phyloP scores from a whole-genome alignment of 2,888 invertebrate genomes.

The Amblyjoppa fuscipennis region DNA sequence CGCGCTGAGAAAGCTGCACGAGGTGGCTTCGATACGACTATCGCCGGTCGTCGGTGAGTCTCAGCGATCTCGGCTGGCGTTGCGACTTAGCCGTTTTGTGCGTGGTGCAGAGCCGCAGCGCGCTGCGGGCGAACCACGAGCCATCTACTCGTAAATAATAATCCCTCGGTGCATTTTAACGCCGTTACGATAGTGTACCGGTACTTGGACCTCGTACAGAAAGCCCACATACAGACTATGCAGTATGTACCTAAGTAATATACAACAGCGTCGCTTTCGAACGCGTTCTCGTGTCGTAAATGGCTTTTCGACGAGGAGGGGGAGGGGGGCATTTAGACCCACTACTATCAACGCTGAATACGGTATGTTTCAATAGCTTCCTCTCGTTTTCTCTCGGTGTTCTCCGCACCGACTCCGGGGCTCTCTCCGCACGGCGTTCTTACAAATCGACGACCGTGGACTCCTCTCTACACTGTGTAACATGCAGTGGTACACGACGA shows the following conservation, averaged over 20 bases:
- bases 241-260: constrained; percentile 1
- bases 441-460: constrained; percentile 36
- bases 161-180: constrained; percentile 34
- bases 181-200: background rate
- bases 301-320: constrained; percentile 55
- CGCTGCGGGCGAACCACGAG: constrained; percentile 19
- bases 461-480: background rate
- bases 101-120: constrained; percentile 1
- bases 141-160: constrained; percentile 30
- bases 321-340: constrained; percentile 33
- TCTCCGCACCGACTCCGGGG: constrained; percentile 6
- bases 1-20: constrained; percentile 25
- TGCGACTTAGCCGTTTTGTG: constrained; percentile 47
- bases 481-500: background rate
- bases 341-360: constrained; percentile 46
- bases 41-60: constrained; percentile 28
- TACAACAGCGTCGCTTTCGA: constrained; percentile 38
- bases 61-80: constrained; percentile 5
- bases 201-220: background rate
- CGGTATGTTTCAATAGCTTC: constrained; percentile 42
- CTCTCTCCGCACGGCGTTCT: constrained; percentile 16
- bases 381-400: background rate
- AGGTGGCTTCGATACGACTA: constrained; percentile 40
- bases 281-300: constrained; percentile 51
- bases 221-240: constrained; percentile 11